Percentiles rank a stretch among this genome's conserved stretches.
Evolutionary conservation across 1,140 invertebrate genomes (phyloP).

Genomic region (Polypedilum pembai): DNA sequence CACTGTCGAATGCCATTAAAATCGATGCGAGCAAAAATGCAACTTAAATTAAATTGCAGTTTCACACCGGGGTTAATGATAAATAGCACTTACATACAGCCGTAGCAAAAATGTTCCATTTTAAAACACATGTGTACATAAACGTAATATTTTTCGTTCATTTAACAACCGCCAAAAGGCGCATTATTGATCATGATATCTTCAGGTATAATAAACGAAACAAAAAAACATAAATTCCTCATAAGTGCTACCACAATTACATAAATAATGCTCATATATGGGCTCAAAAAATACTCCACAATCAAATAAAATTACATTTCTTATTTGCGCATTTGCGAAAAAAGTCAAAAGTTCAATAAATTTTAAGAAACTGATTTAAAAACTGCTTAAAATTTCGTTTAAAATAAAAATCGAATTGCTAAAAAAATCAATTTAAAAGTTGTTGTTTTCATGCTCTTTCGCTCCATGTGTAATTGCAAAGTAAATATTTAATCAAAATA

Average conservation of each 20-base stretch:
- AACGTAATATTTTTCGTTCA: background rate
- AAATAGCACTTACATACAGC: background rate
- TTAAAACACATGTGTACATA: background rate
- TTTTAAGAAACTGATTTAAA: no score
- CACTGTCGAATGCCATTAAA: conserved; percentile 11
- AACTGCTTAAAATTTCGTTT: no score
- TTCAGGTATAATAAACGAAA: background rate
- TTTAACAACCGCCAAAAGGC: background rate
- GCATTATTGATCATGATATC: background rate
- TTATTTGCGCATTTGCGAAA: no score
- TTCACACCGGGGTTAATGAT: background rate
- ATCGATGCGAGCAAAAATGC: background rate
- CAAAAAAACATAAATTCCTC: background rate
- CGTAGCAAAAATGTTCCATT: background rate
- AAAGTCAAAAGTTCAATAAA: no score
- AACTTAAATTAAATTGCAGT: conserved; percentile 11
- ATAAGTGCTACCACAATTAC: background rate
- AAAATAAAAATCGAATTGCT: no score
- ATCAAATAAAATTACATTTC: no score
- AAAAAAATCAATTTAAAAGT: no score
- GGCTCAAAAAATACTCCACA: background rate
- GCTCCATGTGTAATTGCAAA: no score
- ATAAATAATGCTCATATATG: conserved; percentile 6
- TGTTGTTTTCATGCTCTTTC: no score
- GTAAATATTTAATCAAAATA: no score